These are phyloP conservation scores for Styela plicata DNA, from an alignment of 23 tunicate species.

Conservation along the genomic window DNA sequence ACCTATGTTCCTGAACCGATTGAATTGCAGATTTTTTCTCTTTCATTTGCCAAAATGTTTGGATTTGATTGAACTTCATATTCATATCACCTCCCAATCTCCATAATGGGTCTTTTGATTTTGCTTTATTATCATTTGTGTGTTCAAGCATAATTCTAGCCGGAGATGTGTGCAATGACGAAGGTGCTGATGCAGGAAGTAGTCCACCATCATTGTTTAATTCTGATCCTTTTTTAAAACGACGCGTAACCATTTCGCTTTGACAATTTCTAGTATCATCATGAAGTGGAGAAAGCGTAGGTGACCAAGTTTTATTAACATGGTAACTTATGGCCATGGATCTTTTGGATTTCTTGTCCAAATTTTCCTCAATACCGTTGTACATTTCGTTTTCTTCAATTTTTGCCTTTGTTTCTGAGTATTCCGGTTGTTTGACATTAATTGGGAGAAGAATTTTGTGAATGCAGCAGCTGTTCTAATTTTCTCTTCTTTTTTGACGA, in stretches of 20 bases:
- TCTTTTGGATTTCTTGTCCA: background rate
- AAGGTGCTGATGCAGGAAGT: slow-evolving; percentile 47
- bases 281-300: background rate
- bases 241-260: background rate
- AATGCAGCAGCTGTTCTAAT: too few species aligned
- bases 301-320: background rate
- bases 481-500: too few species aligned
- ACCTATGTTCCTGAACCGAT: slow-evolving; percentile 57
- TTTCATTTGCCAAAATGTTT: slow-evolving; percentile 63
- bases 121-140: background rate
- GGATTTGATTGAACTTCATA: slow-evolving; percentile 59
- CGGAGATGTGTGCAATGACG: slow-evolving; percentile 61
- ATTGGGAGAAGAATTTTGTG: too few species aligned
- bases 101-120: slow-evolving; percentile 1
- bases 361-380: too few species aligned
- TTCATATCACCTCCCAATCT: slow-evolving; percentile 21
- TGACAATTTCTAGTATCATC: background rate
- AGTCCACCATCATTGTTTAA: background rate
- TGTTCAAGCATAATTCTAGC: background rate
- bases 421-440: too few species aligned
- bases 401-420: too few species aligned
- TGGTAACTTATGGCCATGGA: background rate
- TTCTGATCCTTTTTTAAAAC: background rate
- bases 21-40: slow-evolving; percentile 37
- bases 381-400: too few species aligned